phyloP scores from a whole-genome alignment of 2,797 vertebrate genomes.

The Enteromius argenteus region DNA sequence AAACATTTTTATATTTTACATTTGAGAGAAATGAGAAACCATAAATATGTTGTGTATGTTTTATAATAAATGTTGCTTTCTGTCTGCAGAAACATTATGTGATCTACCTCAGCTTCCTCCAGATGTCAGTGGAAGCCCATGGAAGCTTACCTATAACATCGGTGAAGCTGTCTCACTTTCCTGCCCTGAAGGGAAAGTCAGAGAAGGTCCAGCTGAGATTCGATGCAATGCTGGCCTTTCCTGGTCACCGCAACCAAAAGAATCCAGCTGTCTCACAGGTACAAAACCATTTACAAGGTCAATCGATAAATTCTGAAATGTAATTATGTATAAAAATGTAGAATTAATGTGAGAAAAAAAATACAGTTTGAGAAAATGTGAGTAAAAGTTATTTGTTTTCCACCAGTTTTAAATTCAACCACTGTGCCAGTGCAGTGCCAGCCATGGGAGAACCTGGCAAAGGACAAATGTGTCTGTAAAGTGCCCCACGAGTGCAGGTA shows the following conservation, averaged over 20 bases:
- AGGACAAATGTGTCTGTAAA: slow-evolving; percentile 85
- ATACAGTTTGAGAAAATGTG: background rate
- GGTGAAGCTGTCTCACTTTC: slow-evolving; percentile 85
- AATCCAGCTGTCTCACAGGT: slow-evolving; percentile 80
- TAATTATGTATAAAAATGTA: background rate
- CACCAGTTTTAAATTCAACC: slow-evolving; percentile 16
- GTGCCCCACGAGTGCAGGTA: slow-evolving; percentile 88
- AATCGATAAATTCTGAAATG: background rate
- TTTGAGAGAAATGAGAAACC: background rate
- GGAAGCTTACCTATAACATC: slow-evolving; percentile 78
- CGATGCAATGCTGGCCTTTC: slow-evolving; percentile 86
- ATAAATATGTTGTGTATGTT: background rate
- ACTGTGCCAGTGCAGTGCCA: slow-evolving; percentile 80
- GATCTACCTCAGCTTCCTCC: slow-evolving; percentile 71
- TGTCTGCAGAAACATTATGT: slow-evolving; percentile 79
- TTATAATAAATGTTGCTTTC: slow-evolving; percentile 15
- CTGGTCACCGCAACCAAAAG: slow-evolving; percentile 84
- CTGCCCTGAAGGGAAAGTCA: slow-evolving; percentile 72
- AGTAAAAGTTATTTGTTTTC: background rate
- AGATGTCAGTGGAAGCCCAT: slow-evolving; percentile 74
- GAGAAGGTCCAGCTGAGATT: slow-evolving; percentile 73
- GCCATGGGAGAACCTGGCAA: slow-evolving; percentile 83
- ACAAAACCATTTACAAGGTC: slow-evolving; percentile 44
- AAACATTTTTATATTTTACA: background rate
- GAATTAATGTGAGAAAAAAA: background rate